Conservation (phyloP, 2,113 vertebrate species). For the Parus major region DNA sequence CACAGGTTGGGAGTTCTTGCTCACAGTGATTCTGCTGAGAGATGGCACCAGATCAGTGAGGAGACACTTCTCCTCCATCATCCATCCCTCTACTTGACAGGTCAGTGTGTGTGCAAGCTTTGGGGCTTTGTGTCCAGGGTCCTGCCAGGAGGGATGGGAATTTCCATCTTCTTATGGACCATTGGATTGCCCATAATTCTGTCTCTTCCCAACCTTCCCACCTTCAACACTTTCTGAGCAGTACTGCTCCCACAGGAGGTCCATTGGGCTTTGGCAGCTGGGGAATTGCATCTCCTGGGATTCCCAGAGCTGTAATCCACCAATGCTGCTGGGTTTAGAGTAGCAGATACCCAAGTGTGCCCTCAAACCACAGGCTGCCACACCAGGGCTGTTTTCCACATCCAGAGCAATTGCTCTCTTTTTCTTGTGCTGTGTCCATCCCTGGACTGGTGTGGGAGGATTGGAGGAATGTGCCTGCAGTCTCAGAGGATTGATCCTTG, state of each 20-base stretch:
- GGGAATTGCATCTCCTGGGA: background rate
- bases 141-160: background rate
- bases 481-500: background rate
- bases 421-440: background rate
- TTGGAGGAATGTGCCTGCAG: rapidly evolving
- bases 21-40: background rate
- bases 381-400: background rate
- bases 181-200: background rate
- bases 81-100: background rate
- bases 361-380: background rate
- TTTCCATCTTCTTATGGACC: background rate
- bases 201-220: background rate
- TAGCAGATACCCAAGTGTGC: rapidly evolving
- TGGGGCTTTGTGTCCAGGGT: background rate
- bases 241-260: background rate
- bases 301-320: background rate
- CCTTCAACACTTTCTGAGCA: background rate
- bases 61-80: background rate
- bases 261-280: background rate
- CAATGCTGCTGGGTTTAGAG: background rate
- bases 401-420: background rate
- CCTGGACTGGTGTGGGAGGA: background rate
- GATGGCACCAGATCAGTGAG: background rate
- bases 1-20: background rate
- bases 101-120: background rate